Base-by-base conservation (phyloP, 2,797 vertebrate species). In the Calcarius lapponicus region DNA sequence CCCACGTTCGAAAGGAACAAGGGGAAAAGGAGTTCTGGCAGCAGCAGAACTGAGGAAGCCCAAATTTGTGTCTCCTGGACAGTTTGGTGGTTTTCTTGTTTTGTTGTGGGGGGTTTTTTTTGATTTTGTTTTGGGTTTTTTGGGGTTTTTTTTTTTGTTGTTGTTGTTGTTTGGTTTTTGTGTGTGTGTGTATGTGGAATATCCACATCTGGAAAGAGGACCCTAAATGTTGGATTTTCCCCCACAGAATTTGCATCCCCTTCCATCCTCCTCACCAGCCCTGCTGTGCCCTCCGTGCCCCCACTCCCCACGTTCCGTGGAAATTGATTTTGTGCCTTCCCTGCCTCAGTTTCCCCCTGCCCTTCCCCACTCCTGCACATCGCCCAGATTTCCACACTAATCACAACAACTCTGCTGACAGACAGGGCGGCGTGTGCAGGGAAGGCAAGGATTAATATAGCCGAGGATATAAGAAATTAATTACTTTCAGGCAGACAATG, bases 401-500 rank as follows among this genome's bases (percentile, higher is more conserved):
- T 78, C 28, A 58, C 73, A 51, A 14, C 57, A 73, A 11, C 75
- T 72, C 81, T 14, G 4, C 61, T 20, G 93, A 22, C 86, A 84
- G 81, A 24, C 87, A 64, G 76, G 84, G 45, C 15, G 20, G 18
- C 11, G 79, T 47, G 74, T 0, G 25, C 65, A 36, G 79, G 74
- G 42, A 53, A 18, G 78, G 36, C 2, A 2, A 86, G 54, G 86
- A 93, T 81, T 70, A 82, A 83, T 66, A 90, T 48, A 88, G 90
- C 84, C 1, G 22, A 57, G 62, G 38, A 50, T 83, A 76, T 90
- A 90, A 96, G 93, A 95, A 92, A 94, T 95, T 95, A 83, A 96
- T 97, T 91, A 83, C 90, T 69, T 91, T 85, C 88, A 95, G 80
- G 50, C 88, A 95, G 96, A 91, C 91, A 34, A 78, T 8, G 79